A percentile compares a stretch with the other conserved stretches of the same genome.
These are phyloP conservation scores for Latrodectus hesperus DNA, from an alignment of 2,888 invertebrate species.

Conservation along the genomic window DNA sequence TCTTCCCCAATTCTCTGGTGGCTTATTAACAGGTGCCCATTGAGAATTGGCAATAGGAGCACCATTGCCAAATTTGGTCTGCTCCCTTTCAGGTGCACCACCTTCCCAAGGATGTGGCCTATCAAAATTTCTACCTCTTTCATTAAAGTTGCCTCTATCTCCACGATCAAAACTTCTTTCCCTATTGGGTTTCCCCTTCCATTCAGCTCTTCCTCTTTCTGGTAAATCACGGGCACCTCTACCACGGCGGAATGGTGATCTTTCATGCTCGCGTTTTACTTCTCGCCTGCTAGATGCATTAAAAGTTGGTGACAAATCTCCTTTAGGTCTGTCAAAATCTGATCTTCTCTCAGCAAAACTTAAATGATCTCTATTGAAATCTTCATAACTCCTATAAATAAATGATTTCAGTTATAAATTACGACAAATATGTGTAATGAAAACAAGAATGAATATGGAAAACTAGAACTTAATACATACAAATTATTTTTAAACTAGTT, in stretches of 20 bases:
- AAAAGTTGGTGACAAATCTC: conserved; percentile 47
- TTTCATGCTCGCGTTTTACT: conserved; percentile 32
- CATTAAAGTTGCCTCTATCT: conserved; percentile 25
- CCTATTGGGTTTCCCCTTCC: conserved; percentile 40
- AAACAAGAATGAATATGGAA: too few relatives aligned
- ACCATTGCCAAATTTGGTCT: conserved; percentile 35
- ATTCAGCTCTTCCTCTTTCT: conserved; percentile 53
- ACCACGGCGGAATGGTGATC: conserved; percentile 32
- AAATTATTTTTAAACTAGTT: too few relatives aligned
- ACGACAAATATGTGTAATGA: too few relatives aligned
- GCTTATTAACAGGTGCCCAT: conserved; percentile 62
- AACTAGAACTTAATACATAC: too few relatives aligned
- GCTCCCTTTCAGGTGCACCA: conserved; percentile 19
- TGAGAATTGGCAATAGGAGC: conserved; percentile 33
- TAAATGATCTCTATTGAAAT: conserved; percentile 32
- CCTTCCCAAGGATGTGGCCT: conserved; percentile 56
- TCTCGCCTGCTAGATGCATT: conserved; percentile 33
- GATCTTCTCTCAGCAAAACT: conserved; percentile 38
- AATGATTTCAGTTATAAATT: too few relatives aligned
- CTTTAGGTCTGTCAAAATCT: conserved; percentile 51
- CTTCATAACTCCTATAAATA: conserved; percentile 14
- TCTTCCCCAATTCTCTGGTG: conserved; percentile 45
- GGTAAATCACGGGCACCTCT: conserved; percentile 37
- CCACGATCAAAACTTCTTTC: conserved; percentile 46
- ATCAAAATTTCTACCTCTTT: conserved; percentile 47